Evolutionary conservation across 2,113 vertebrate species (phyloP), one percentile per base, ranked within the genome.

Genomic region (Zeus faber): DNA sequence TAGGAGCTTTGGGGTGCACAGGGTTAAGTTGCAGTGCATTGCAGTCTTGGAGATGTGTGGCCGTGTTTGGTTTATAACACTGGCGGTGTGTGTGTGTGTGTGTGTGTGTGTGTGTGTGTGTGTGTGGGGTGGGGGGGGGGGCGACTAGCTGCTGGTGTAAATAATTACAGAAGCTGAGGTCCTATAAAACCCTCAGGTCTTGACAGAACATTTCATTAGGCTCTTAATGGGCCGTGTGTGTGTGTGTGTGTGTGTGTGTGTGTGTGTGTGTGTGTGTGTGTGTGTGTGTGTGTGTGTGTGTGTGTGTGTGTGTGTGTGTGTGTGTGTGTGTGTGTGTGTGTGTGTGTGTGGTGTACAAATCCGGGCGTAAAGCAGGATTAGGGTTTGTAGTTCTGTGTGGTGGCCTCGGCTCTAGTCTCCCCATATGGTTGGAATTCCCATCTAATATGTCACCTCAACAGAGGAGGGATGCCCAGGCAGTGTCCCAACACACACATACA

Each of bases 151-250:
- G 31, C 55, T 58, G 44, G 51, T 22, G 21, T 35, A 22, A 57
- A 35, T 47, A 39, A 58, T 49, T 5, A 35, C n/a, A 45, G 23
- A 26, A 49, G 44, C 45, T 17, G 11, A 49, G 16, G 44, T 41
- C 43, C 18, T 61, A 55, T 60, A 22, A 77, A 65, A 59, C 21
- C 31, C n/a, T 26, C 17, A 21, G 55, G 25, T 44, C n/a, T 54
- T 51, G 21, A 46, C 27, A 44, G 56, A 37, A 41, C 7, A 62
- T 33, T 29, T 44, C 11, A 17, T 41, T 16, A 40, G 11, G 24
- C 26, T 60, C 14, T 44, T n/a, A 27, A 48, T 5, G 0, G 8
- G 1, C 17, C 4, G 11, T 44, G 17, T 23, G 6, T 58, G 21
- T 27, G 3, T 58, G 35, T 54, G 2, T 26, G 6, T 6, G 3